Conservation (phyloP, 37 sponge, comb jelly and placozoan species). For the Beroe ovata region DNA sequence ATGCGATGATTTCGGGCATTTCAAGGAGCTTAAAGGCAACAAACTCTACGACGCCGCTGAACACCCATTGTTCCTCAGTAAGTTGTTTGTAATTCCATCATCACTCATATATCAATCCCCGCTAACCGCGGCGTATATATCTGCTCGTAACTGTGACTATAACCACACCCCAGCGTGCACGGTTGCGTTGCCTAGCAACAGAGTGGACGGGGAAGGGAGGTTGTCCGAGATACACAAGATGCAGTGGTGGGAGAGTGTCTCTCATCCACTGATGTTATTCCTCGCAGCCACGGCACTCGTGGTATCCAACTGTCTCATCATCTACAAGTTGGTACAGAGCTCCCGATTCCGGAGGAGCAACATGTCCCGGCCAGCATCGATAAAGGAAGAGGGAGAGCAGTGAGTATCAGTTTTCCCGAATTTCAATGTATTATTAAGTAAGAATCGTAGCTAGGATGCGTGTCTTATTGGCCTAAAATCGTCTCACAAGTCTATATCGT, state of each 20-base stretch:
- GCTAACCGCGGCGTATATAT: too few relatives aligned
- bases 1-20: not conserved
- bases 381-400: not conserved
- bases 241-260: slow-evolving; percentile 39
- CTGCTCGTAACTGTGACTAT: too few relatives aligned
- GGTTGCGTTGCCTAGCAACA: not conserved
- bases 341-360: not conserved
- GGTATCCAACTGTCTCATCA: not conserved
- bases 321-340: not conserved
- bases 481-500: not conserved
- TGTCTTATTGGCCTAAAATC: too few relatives aligned
- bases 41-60: too few relatives aligned
- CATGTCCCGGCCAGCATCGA: not conserved
- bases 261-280: not conserved
- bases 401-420: not conserved
- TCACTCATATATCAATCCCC: too few relatives aligned
- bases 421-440: not conserved
- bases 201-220: not conserved
- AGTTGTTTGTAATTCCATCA: too few relatives aligned
- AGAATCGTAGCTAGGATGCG: not conserved
- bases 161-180: not conserved
- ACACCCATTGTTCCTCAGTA: too few relatives aligned
- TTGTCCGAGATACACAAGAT: not conserved
- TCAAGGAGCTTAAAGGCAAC: too few relatives aligned
- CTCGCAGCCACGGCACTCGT: slow-evolving; percentile 4